A percentile compares a stretch with the other conserved stretches of the same genome.
phyloP scores from a whole-genome alignment of 2,888 invertebrate genomes.

The Drosophila lacicola region DNA sequence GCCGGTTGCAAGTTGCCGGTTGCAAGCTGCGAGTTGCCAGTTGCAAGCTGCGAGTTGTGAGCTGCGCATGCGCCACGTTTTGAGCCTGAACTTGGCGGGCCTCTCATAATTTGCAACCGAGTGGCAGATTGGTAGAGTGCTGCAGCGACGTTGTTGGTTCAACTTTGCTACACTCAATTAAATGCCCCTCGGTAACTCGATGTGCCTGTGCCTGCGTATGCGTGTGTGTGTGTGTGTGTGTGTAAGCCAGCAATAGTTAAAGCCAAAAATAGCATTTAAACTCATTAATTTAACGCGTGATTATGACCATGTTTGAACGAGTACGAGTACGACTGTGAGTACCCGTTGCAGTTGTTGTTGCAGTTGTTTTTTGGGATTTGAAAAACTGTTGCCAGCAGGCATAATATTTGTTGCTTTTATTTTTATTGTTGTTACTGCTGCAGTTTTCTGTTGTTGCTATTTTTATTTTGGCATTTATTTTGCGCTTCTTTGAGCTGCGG shows the following conservation, averaged over 20 bases:
- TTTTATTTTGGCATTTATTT: conserved; percentile 65
- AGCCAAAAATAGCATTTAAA: conserved; percentile 83
- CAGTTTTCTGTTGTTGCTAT: conserved; percentile 2
- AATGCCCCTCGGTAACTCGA: conserved; percentile 45
- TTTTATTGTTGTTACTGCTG: conserved; percentile 25
- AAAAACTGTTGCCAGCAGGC: conserved; percentile 77
- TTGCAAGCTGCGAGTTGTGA: conserved; percentile 24
- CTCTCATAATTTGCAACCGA: conserved; percentile 75
- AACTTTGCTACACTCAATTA: conserved; percentile 73
- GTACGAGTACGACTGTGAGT: conserved; percentile 46
- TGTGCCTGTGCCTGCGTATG: conserved; percentile 7
- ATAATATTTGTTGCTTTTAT: conserved; percentile 56
- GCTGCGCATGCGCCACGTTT: conserved; percentile 56
- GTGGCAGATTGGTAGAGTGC: conserved; percentile 33
- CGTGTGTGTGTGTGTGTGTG: conserved; percentile 14
- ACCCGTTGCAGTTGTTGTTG: conserved; percentile 28
- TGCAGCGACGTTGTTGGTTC: conserved; percentile 46
- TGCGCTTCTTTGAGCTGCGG: conserved; percentile 64
- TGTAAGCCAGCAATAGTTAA: conserved; percentile 74
- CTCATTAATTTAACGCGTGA: conserved; percentile 84
- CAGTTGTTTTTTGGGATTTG: conserved; percentile 47
- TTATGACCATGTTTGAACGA: conserved; percentile 81
- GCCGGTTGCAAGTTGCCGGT: conserved; percentile 53
- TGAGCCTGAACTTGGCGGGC: conserved; percentile 75
- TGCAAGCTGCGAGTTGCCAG: conserved; percentile 11